Conservation (phyloP, 1,140 invertebrate species). For the Belonocnema kinseyi region DNA sequence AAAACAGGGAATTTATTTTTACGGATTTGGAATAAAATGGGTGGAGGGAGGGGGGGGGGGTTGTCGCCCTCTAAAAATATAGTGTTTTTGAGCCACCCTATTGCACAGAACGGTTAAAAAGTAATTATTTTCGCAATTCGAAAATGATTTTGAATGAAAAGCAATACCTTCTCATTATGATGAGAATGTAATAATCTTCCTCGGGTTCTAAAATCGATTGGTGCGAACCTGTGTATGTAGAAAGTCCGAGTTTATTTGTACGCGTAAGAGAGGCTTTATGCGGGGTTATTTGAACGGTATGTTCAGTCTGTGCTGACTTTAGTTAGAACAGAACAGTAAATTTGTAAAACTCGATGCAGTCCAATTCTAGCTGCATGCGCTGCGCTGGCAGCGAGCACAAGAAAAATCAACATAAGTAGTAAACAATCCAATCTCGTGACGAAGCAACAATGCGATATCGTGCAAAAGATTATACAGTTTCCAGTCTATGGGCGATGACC, state of each 20-base stretch:
- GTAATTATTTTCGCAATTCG: too few relatives aligned
- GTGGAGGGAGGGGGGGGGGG: too few relatives aligned
- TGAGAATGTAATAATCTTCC: background rate
- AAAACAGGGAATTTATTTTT: too few relatives aligned
- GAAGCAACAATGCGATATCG: too few relatives aligned
- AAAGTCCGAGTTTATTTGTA: slow-evolving; percentile 25
- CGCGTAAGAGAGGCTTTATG: slow-evolving; percentile 20
- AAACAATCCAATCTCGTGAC: background rate
- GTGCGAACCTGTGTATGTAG: background rate
- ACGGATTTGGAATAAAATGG: too few relatives aligned
- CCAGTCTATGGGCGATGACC: too few relatives aligned
- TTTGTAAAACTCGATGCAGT: slow-evolving; percentile 17
- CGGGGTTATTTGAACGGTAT: slow-evolving; percentile 18
- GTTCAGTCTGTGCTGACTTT: background rate
- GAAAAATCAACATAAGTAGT: background rate
- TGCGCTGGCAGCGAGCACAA: background rate
- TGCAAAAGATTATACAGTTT: too few relatives aligned
- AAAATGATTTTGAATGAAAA: too few relatives aligned
- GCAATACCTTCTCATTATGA: too few relatives aligned
- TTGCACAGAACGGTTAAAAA: too few relatives aligned
- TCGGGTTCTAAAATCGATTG: slow-evolving; percentile 9
- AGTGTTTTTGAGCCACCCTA: too few relatives aligned
- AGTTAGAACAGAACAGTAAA: background rate
- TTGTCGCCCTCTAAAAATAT: too few relatives aligned
- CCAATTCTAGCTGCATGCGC: background rate